Conservation (phyloP, 2,888 invertebrate species). For the Drosophila atripex region DNA sequence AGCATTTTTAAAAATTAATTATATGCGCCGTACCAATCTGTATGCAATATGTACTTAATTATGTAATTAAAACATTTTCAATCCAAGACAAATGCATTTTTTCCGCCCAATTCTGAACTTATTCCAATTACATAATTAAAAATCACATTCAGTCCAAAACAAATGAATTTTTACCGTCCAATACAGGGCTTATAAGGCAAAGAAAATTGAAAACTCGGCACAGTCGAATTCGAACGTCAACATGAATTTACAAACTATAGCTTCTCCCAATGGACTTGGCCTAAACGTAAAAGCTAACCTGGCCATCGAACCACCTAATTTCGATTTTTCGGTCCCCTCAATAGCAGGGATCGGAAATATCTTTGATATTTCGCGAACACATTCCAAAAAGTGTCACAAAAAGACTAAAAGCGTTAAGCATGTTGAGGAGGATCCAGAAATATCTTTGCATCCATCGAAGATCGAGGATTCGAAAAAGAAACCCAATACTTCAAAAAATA, state of each 20-base stretch:
- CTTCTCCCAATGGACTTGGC: not conserved
- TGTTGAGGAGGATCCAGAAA: no score
- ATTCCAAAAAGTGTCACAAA: no score
- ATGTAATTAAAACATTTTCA: not conserved
- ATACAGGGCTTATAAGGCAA: not conserved
- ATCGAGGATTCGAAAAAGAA: not conserved
- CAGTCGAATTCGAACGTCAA: not conserved
- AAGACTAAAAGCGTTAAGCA: no score
- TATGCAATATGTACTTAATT: not conserved
- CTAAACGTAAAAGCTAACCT: not conserved
- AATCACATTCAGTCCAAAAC: not conserved
- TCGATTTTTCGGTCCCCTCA: not conserved
- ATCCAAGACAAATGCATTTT: not conserved
- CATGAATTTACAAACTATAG: not conserved
- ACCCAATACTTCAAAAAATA: rapidly evolving
- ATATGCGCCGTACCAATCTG: no score
- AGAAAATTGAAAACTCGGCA: not conserved
- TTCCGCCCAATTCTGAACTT: not conserved
- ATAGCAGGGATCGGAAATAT: not conserved
- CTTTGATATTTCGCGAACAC: no score
- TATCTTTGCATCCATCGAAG: not conserved
- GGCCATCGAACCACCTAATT: not conserved
- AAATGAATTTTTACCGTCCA: not conserved
- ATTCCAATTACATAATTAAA: not conserved
- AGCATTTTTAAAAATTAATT: no score